Conservation (phyloP, 2,113 vertebrate species). For the Ariopsis seemanni region DNA sequence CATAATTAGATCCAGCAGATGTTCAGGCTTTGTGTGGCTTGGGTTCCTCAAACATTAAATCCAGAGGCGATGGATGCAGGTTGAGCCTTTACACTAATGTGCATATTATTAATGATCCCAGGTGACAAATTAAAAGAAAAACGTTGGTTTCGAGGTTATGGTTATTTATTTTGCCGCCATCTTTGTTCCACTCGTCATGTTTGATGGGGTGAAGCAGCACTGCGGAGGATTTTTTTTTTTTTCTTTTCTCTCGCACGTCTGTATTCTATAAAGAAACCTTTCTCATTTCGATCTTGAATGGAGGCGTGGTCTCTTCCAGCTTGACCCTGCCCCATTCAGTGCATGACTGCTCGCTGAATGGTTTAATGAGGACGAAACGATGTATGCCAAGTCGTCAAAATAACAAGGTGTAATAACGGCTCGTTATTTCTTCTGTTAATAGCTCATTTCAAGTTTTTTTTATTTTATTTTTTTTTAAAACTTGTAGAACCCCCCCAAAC, state of each 20-base stretch:
- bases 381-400: background rate
- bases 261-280: background rate
- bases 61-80: background rate
- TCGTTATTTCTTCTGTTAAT: background rate
- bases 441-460: background rate
- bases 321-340: background rate
- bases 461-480: no score
- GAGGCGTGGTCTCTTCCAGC: background rate
- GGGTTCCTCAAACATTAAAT: constrained; percentile 1
- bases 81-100: background rate
- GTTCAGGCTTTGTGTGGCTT: constrained; percentile 26
- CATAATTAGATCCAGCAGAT: constrained; percentile 39
- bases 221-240: background rate
- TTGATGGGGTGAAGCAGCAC: background rate
- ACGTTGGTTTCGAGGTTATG: background rate
- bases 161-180: background rate
- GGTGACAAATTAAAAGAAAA: background rate
- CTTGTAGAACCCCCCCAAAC: background rate
- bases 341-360: no score
- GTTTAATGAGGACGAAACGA: no score
- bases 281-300: background rate
- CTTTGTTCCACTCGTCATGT: background rate
- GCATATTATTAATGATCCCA: background rate
- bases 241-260: no score
- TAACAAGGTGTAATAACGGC: background rate